Conservation (phyloP, 2,888 invertebrate genomes). For the Digitonthophagus gazella region DNA sequence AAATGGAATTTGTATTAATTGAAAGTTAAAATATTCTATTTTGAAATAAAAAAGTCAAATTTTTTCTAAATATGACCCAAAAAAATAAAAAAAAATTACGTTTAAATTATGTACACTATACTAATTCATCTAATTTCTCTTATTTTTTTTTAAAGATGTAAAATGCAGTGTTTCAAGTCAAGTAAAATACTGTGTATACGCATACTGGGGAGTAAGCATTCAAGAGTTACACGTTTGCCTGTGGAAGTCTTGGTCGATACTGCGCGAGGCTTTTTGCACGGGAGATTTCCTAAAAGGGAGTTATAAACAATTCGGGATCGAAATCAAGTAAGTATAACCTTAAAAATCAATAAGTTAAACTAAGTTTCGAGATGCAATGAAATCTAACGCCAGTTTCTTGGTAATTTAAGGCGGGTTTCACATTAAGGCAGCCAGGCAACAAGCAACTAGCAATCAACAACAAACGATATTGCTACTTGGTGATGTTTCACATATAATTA, state of each 20-base stretch:
- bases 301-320: conserved; percentile 46
- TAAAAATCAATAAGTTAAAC: not conserved
- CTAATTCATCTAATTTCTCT: not conserved
- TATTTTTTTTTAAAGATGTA: conserved; percentile 57
- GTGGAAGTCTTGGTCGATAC: conserved; percentile 68
- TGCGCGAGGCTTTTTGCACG: conserved; percentile 62
- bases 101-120: not conserved
- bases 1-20: too few species aligned
- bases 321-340: conserved; percentile 41
- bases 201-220: conserved; percentile 79
- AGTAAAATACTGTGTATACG: conserved; percentile 70
- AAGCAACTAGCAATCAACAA: too few species aligned
- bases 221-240: conserved; percentile 72
- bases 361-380: too few species aligned
- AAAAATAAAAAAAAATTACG: too few species aligned
- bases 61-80: too few species aligned
- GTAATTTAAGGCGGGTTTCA: not conserved
- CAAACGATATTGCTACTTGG: too few species aligned
- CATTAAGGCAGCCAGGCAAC: too few species aligned
- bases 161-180: conserved; percentile 73
- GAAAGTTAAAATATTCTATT: too few species aligned
- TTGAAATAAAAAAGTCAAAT: too few species aligned
- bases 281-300: conserved; percentile 59
- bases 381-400: not conserved
- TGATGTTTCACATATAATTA: too few species aligned